Conservation (phyloP, 2,797 vertebrate genomes). For the Adelosebastes latens region DNA sequence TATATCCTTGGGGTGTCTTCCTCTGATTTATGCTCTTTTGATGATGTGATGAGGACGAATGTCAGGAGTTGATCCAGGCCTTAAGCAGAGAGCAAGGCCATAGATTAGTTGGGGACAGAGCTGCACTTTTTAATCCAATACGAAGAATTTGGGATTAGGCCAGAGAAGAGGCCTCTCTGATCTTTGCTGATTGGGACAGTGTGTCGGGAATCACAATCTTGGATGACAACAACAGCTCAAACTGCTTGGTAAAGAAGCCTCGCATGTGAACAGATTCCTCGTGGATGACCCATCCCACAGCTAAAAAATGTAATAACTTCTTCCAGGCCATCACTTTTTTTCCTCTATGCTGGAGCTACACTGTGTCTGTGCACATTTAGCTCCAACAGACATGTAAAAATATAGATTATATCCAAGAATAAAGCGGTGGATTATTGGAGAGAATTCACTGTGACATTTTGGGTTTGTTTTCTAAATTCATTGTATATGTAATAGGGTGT, state of each 20-base stretch:
- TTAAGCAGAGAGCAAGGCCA: not conserved
- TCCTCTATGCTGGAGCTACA: not conserved
- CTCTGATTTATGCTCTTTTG: not conserved
- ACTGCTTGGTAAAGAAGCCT: not conserved
- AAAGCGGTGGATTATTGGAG: not conserved
- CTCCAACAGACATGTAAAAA: not conserved
- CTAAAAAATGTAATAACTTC: not conserved
- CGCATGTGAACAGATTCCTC: not conserved
- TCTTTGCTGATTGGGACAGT: constrained; percentile 12
- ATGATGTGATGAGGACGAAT: not conserved
- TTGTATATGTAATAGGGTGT: not conserved
- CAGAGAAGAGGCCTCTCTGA: constrained; percentile 10
- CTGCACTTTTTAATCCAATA: constrained; percentile 24
- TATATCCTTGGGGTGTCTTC: not conserved
- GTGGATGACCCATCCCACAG: not conserved
- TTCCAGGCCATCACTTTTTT: not conserved
- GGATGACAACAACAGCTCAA: not conserved
- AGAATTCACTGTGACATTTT: not conserved
- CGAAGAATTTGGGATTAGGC: constrained; percentile 21
- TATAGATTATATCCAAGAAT: not conserved
- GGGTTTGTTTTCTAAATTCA: not conserved
- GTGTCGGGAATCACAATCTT: constrained; percentile 7
- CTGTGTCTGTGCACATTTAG: not conserved
- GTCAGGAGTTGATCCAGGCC: not conserved
- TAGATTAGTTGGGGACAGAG: constrained; percentile 13